A percentile compares a stretch with the other conserved stretches of the same genome.
These are phyloP conservation scores for Noctilio leporinus DNA, from an alignment of 2,113 vertebrate species.

Conservation along the genomic window DNA sequence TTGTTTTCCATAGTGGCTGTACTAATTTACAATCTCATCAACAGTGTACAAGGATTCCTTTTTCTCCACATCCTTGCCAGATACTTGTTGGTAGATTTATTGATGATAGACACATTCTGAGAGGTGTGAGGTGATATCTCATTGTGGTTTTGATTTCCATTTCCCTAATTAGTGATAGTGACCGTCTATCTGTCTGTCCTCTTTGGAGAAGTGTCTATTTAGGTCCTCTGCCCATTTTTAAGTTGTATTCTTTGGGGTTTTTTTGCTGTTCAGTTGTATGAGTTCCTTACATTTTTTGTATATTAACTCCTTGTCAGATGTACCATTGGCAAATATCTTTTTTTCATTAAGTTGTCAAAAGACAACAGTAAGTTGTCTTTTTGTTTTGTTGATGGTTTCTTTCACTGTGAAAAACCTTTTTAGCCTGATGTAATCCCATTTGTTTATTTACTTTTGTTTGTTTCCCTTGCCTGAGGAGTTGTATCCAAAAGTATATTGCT, in stretches of 20 bases:
- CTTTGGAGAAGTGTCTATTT: no score
- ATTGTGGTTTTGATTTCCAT: not conserved
- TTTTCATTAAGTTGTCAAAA: not conserved
- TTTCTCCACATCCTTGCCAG: not conserved
- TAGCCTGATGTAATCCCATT: not conserved
- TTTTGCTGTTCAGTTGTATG: no score
- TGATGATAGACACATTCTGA: not conserved
- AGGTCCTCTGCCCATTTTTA: no score
- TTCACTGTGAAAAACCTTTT: not conserved
- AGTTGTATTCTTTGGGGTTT: no score
- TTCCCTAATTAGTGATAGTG: not conserved
- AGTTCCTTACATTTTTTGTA: not conserved
- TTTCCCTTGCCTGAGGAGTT: not conserved
- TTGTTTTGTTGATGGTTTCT: not conserved
- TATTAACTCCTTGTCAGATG: not conserved
- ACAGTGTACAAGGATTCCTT: no score
- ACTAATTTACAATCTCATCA: no score
- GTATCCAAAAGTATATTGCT: not conserved
- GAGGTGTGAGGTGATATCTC: not conserved
- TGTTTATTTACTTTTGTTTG: not conserved
- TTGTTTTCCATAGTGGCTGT: no score
- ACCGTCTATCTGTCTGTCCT: not conserved
- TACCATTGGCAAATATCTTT: not conserved
- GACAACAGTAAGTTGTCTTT: not conserved
- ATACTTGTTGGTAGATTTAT: not conserved